A percentile compares a stretch with the other conserved stretches of the same genome.
Evolutionary conservation across 2,113 vertebrate species (phyloP).

Genomic region (Indri indri): DNA sequence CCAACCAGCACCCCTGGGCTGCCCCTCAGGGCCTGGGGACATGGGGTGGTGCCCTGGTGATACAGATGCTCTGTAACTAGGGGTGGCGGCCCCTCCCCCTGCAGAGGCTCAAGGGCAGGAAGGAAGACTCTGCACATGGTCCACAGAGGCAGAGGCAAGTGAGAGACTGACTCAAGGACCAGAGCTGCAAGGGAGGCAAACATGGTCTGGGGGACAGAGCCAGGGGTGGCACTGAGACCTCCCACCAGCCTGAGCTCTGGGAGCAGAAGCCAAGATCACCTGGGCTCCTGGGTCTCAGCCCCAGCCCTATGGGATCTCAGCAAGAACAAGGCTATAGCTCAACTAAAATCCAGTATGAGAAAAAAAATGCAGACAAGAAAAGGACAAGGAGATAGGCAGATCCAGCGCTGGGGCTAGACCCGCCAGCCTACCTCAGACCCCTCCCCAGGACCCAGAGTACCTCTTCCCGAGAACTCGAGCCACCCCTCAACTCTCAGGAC

Average conservation of each 20-base stretch:
- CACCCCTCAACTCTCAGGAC: not conserved
- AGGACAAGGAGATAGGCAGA: not conserved
- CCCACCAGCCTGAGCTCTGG: not conserved
- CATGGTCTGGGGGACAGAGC: not conserved
- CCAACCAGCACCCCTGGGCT: not conserved
- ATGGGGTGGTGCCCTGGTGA: no score
- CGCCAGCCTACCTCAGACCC: not conserved
- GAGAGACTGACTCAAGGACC: not conserved
- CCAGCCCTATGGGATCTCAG: not conserved
- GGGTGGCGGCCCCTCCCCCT: not conserved
- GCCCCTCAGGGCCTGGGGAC: not conserved
- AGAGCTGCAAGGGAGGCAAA: not conserved
- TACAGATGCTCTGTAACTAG: not conserved
- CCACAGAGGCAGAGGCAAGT: not conserved
- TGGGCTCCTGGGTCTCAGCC: not conserved
- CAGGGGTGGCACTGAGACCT: not conserved
- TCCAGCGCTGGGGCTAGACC: not conserved
- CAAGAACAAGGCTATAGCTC: not conserved
- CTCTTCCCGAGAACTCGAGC: not conserved
- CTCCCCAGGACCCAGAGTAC: not conserved
- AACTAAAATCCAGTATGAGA: not conserved
- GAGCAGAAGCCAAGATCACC: not conserved
- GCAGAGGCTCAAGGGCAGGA: not conserved
- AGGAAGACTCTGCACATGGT: not conserved
- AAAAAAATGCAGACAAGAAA: not conserved